Evolutionary conservation across 2,113 vertebrate species (phyloP).

Genomic region (Podarcis cretensis): DNA sequence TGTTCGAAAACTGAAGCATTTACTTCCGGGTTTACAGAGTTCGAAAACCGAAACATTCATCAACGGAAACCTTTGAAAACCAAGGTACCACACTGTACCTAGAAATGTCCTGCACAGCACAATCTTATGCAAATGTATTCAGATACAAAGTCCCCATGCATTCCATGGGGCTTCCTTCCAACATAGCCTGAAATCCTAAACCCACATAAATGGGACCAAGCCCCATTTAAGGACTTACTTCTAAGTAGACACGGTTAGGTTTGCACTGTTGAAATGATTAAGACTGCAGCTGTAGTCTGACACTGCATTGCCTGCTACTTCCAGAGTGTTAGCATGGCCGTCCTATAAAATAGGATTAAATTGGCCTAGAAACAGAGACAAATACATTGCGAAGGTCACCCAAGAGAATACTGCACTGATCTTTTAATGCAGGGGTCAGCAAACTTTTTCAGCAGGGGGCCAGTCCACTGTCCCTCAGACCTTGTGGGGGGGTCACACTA

Average conservation of each 20-base stretch:
- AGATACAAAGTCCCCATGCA: neutral
- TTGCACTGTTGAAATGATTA: too few relatives aligned
- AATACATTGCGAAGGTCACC: conserved; percentile 63
- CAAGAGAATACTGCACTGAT: conserved; percentile 52
- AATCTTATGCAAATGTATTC: neutral
- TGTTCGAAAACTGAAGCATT: too few relatives aligned
- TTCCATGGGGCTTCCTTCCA: neutral
- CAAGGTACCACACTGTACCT: neutral
- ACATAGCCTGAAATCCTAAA: too few relatives aligned
- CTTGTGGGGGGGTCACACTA: too few relatives aligned
- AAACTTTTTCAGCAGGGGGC: too few relatives aligned
- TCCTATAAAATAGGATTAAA: conserved; percentile 56
- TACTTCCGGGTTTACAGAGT: too few relatives aligned
- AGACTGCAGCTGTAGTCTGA: neutral
- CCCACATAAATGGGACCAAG: too few relatives aligned
- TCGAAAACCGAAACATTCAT: too few relatives aligned
- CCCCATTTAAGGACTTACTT: neutral
- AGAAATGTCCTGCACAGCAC: neutral
- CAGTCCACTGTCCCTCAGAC: too few relatives aligned
- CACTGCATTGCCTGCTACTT: conserved; percentile 36
- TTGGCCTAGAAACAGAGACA: conserved; percentile 57
- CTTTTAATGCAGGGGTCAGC: conserved; percentile 1
- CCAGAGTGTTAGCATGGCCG: conserved; percentile 41
- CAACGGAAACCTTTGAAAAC: too few relatives aligned
- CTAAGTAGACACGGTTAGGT: too few relatives aligned